phyloP scores from a whole-genome alignment of 2,113 vertebrate species.

The Cryptoleucopteryx plumbea region DNA sequence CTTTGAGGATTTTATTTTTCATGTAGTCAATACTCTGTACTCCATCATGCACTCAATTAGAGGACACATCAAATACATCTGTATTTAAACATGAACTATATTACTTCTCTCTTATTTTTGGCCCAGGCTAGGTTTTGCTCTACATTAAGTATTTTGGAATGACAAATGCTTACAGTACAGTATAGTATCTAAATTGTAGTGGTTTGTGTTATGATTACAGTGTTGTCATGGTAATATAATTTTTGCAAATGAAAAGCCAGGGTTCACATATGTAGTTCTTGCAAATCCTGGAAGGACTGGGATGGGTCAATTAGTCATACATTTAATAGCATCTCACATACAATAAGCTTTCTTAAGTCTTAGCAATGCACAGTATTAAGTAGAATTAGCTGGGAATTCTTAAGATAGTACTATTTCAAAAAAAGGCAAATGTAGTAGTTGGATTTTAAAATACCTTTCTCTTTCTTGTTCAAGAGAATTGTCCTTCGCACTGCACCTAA shows the following conservation, averaged over 20 bases:
- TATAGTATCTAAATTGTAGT: slow-evolving; percentile 5
- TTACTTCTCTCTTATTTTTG: slow-evolving; percentile 34
- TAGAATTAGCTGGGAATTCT: not conserved
- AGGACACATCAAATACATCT: not conserved
- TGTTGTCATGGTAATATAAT: slow-evolving; percentile 30
- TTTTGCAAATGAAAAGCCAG: slow-evolving; percentile 31
- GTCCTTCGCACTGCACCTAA: not conserved
- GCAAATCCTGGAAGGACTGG: slow-evolving; percentile 24
- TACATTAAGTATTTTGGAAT: not conserved
- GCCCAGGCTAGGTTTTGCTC: not conserved
- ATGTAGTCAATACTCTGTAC: not conserved
- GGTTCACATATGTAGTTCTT: slow-evolving; percentile 27
- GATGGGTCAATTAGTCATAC: slow-evolving; percentile 41
- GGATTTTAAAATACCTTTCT: not conserved
- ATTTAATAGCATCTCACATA: slow-evolving; percentile 4
- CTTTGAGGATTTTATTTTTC: slow-evolving; percentile 48
- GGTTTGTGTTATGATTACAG: slow-evolving; percentile 28
- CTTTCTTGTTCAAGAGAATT: not conserved
- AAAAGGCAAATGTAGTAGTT: not conserved
- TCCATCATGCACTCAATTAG: not conserved
- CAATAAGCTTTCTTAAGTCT: not conserved
- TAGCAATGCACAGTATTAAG: not conserved
- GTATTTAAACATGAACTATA: not conserved
- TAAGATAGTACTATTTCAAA: not conserved
- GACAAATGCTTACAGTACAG: not conserved